phyloP scores from a whole-genome alignment of 2,113 vertebrate genomes.

The Ailurus styani region DNA sequence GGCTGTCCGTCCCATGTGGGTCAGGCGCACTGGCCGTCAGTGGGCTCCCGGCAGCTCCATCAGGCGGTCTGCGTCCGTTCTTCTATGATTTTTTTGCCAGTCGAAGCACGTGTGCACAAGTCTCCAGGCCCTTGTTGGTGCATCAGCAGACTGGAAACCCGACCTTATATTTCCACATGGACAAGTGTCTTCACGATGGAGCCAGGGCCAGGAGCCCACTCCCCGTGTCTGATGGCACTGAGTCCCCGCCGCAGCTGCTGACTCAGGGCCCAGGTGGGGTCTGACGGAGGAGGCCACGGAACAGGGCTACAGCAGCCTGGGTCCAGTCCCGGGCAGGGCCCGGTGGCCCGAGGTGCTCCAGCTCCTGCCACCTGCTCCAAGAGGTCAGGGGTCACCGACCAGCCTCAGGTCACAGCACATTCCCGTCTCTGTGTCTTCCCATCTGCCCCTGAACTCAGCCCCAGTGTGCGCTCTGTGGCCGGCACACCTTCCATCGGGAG shows the following conservation, averaged over 20 bases:
- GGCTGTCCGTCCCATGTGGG: neutral
- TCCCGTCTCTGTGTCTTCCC: neutral
- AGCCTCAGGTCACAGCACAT: rapidly evolving
- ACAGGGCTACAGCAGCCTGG: neutral
- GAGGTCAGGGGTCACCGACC: neutral
- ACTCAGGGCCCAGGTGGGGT: neutral
- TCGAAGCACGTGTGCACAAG: neutral
- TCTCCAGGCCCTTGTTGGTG: neutral
- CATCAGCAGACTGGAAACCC: neutral
- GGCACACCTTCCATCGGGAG: rapidly evolving
- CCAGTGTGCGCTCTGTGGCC: rapidly evolving
- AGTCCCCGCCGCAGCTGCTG: neutral
- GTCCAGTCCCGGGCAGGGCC: neutral
- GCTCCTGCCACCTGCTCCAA: rapidly evolving
- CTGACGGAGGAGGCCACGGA: neutral
- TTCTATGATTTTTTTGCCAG: neutral
- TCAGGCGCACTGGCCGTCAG: neutral
- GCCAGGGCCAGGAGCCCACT: neutral
- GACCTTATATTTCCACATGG: neutral
- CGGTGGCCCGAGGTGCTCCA: neutral
- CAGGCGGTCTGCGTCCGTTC: neutral
- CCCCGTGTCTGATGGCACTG: neutral
- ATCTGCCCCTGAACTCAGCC: neutral
- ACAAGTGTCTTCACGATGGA: neutral
- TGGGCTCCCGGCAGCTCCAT: neutral